Percentiles rank a stretch among this genome's conserved stretches.
Conservation (phyloP, 2,888 invertebrate genomes). For the Spilarctia lutea region DNA sequence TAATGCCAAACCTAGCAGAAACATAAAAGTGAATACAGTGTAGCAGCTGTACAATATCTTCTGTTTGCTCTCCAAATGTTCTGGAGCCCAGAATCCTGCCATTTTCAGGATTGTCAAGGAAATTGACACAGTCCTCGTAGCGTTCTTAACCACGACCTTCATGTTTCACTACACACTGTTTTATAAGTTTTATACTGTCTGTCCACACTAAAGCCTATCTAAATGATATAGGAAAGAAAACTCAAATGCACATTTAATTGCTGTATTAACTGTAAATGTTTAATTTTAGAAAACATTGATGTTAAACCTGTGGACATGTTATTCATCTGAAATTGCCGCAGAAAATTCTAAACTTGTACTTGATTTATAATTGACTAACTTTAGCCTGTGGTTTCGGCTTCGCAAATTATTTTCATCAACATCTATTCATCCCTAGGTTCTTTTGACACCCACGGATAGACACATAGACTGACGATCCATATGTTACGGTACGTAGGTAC, state of each 20-base stretch:
- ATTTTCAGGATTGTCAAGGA: slow-evolving; percentile 69
- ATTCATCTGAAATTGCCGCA: too few species aligned
- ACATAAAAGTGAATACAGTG: slow-evolving; percentile 69
- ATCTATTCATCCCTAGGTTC: too few species aligned
- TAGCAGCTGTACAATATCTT: slow-evolving; percentile 64
- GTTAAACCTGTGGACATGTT: not conserved
- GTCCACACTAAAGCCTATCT: not conserved
- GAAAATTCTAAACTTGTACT: not conserved
- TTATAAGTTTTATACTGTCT: not conserved
- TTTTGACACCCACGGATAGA: too few species aligned
- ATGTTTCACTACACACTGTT: slow-evolving; percentile 43
- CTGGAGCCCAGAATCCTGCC: slow-evolving; percentile 77
- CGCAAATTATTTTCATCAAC: too few species aligned
- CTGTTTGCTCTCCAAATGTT: slow-evolving; percentile 42
- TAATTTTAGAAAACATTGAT: slow-evolving; percentile 56
- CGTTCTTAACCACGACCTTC: slow-evolving; percentile 67
- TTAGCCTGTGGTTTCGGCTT: too few species aligned
- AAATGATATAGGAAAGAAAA: slow-evolving; percentile 11
- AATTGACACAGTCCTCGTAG: slow-evolving; percentile 64
- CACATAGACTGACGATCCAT: too few species aligned
- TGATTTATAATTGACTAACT: too few species aligned
- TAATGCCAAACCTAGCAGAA: slow-evolving; percentile 70
- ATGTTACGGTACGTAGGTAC: too few species aligned
- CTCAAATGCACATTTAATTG: slow-evolving; percentile 47
- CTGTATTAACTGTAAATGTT: slow-evolving; percentile 45